phyloP scores from a whole-genome alignment of 2,113 vertebrate species.

The Gasterosteus nipponicus region DNA sequence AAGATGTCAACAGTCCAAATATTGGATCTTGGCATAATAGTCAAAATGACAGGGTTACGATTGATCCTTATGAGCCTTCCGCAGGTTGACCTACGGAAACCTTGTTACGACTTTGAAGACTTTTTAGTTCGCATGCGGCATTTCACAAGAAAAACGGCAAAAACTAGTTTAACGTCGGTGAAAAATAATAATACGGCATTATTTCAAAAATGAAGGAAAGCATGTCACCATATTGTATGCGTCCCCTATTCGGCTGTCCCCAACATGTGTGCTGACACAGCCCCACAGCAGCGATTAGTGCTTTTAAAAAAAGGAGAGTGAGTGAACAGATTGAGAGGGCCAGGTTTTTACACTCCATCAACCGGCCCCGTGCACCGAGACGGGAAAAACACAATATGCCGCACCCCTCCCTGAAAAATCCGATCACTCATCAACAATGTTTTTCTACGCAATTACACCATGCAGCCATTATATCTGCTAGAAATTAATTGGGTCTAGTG shows the following conservation, averaged over 20 bases:
- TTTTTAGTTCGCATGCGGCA: neutral
- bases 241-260: neutral
- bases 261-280: constrained; percentile 23
- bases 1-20: neutral
- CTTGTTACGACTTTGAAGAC: neutral
- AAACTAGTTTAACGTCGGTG: neutral
- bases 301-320: constrained; percentile 4
- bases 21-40: neutral
- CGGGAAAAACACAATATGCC: constrained; percentile 64
- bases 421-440: constrained; percentile 59
- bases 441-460: constrained; percentile 69
- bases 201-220: neutral
- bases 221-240: neutral
- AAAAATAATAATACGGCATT: too few relatives aligned
- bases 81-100: too few relatives aligned
- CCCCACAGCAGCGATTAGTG: constrained; percentile 20
- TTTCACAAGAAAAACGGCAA: neutral
- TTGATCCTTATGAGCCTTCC: too few relatives aligned
- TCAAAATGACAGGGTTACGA: neutral
- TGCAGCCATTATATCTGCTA: constrained; percentile 49
- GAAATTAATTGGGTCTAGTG: constrained; percentile 61
- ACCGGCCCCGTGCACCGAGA: constrained; percentile 50
- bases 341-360: constrained; percentile 56
- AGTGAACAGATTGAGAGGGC: constrained; percentile 53
- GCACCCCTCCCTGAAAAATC: constrained; percentile 47